Conservation (phyloP, 2,797 vertebrate genomes). For the Syncerus caffer region DNA sequence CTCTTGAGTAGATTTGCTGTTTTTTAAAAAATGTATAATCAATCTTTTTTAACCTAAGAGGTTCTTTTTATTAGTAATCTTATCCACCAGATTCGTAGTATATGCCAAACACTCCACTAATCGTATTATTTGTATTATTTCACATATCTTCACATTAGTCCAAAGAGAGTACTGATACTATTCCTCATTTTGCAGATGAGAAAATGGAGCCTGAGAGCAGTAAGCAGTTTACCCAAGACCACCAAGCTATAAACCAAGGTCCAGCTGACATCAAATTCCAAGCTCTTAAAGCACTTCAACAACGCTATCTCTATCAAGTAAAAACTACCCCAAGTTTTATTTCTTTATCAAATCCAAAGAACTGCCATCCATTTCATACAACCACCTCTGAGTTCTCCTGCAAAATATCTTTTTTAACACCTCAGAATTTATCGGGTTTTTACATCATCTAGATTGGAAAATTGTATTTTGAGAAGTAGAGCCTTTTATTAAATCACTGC, state of each 20-base stretch:
- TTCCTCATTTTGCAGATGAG: neutral
- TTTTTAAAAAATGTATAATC: neutral
- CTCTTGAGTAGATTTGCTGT: neutral
- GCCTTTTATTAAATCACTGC: neutral
- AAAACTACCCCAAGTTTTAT: neutral
- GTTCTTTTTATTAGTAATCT: neutral
- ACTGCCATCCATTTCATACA: neutral
- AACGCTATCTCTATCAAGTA: neutral
- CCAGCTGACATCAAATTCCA: neutral
- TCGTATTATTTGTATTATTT: neutral
- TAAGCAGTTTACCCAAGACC: neutral
- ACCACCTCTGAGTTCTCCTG: neutral
- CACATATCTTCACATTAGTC: neutral
- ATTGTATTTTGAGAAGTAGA: neutral
- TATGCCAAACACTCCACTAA: neutral
- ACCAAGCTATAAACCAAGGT: neutral
- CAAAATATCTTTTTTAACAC: neutral
- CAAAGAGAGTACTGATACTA: neutral
- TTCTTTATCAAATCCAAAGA: slow-evolving; percentile 15
- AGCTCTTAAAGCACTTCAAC: neutral
- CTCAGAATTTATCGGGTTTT: neutral
- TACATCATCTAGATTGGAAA: neutral
- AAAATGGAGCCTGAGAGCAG: neutral
- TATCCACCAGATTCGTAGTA: neutral
- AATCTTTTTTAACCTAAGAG: neutral